Percentiles rank a stretch among this genome's conserved stretches.
Conservation (phyloP, 2,888 invertebrate species). For the Mythimna impura region DNA sequence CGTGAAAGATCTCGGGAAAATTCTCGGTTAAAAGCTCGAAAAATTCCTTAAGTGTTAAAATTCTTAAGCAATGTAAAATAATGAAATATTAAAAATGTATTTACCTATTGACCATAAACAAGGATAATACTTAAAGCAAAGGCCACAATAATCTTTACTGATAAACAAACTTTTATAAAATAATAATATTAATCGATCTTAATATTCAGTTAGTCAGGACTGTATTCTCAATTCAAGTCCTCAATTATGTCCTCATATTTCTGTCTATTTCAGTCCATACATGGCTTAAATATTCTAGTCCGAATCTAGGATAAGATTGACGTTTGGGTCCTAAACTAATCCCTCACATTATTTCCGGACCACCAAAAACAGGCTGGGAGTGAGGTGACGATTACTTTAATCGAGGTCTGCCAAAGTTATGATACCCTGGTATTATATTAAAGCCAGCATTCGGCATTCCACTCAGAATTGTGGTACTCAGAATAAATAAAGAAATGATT, state of each 20-base stretch:
- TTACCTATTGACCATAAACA: too few species aligned
- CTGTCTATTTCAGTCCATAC: background rate
- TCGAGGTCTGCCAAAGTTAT: conserved; percentile 25
- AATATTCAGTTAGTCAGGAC: background rate
- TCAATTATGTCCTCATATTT: conserved; percentile 3
- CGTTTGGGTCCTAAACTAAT: conserved; percentile 30
- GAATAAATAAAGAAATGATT: conserved; percentile 6
- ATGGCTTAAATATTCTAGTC: conserved; percentile 23
- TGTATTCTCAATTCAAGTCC: background rate
- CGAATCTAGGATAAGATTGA: conserved; percentile 24
- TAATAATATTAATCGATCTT: background rate
- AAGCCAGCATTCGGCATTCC: background rate
- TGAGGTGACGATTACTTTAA: conserved; percentile 47
- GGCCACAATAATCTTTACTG: too few species aligned
- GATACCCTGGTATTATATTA: conserved; percentile 29
- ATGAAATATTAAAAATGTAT: too few species aligned
- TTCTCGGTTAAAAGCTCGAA: too few species aligned
- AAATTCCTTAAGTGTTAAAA: too few species aligned
- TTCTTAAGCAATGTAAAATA: too few species aligned
- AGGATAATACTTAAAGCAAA: too few species aligned
- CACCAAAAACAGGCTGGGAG: conserved; percentile 41
- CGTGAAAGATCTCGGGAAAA: too few species aligned
- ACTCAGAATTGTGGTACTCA: too few species aligned
- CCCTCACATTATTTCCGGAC: conserved; percentile 13
- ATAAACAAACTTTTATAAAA: too few species aligned